phyloP scores from a whole-genome alignment of 2,113 vertebrate species.

The Rhizomys pruinosus region DNA sequence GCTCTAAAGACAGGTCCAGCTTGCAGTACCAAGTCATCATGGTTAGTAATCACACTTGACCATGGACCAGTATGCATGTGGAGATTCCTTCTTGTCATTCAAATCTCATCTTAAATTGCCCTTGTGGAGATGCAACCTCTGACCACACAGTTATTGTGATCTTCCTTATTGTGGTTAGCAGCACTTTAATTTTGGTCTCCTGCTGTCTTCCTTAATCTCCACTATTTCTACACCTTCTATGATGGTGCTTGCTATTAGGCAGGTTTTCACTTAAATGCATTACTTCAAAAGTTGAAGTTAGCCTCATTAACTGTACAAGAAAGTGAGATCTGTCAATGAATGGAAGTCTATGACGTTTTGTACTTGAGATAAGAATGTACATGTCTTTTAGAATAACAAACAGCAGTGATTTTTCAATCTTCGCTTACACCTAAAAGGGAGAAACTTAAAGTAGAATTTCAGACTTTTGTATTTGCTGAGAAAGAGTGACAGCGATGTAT shows the following conservation, averaged over 20 bases:
- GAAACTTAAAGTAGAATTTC: slow-evolving; percentile 35
- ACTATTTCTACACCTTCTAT: neutral
- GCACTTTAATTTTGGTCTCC: neutral
- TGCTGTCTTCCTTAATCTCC: neutral
- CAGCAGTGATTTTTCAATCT: slow-evolving; percentile 3
- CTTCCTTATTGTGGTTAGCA: neutral
- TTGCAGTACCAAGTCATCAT: neutral
- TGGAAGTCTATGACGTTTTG: neutral
- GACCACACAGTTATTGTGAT: neutral
- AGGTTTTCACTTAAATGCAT: slow-evolving; percentile 7
- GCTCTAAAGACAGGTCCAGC: neutral
- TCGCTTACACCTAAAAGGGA: slow-evolving; percentile 1
- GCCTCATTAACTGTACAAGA: slow-evolving; percentile 36
- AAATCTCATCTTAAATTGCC: neutral
- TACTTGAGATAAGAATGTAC: slow-evolving; percentile 20
- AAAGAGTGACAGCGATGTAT: neutral
- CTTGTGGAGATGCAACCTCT: neutral
- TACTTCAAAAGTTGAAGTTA: neutral
- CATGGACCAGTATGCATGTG: neutral
- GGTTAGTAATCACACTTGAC: neutral
- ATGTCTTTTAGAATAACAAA: slow-evolving; percentile 33
- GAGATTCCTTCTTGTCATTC: neutral
- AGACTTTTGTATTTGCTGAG: neutral
- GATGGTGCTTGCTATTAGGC: neutral
- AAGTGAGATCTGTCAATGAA: slow-evolving; percentile 39